Base-by-base conservation (phyloP, 1,140 invertebrate species). In the Steinernema khuongi region DNA sequence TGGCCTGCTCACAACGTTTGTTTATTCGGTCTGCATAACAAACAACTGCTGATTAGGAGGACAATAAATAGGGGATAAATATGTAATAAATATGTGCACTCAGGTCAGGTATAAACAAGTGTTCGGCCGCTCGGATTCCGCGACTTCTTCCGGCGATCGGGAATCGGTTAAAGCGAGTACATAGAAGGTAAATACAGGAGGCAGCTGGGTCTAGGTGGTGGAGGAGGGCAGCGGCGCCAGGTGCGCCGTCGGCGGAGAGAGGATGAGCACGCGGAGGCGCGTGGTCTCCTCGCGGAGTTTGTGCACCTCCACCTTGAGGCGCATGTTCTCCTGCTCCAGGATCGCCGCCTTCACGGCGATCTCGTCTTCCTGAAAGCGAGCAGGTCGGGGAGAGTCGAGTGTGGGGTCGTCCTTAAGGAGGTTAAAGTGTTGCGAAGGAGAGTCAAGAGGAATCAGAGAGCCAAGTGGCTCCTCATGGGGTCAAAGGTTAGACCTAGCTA, bases 261-360 rank as follows among this genome's bases (percentile, higher is more conserved):
- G 50, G 22, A 60, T 60, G 7, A 60, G 7, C 50, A 60, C 50
- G 4, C 50, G 68, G 18, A 69, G 33, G 7, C 68, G 68, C 7
- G 30, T 69, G 17, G 85, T 86, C 81, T 87, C 86, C 44, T 85
- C 85, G 81, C 86, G 86, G 32, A 87, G 77, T 29, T 81, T 78
- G 17, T 83, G 80, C 4, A 87, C 81, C 78, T 87, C 85, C 22
- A 85, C 85, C 69, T 83, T 72, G 14, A 87, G 81, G 79, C 85
- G 85, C n/a, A 86, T 71, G 76, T 87, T 87, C 77, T 87, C 86
- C 76, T 86, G 85, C 79, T 87, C 86, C 44, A 87, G 77, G 60
- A 86, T 81, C 1, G 85, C 85, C 0, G 86, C 86, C 36, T 85
- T 72, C 60, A 86, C 81, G n/a, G 87, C 86, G 29, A 87, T 87